A percentile compares a stretch with the other conserved stretches of the same genome.
phyloP scores from a whole-genome alignment of 1,140 invertebrate species.

The Drosophila lacertosa region DNA sequence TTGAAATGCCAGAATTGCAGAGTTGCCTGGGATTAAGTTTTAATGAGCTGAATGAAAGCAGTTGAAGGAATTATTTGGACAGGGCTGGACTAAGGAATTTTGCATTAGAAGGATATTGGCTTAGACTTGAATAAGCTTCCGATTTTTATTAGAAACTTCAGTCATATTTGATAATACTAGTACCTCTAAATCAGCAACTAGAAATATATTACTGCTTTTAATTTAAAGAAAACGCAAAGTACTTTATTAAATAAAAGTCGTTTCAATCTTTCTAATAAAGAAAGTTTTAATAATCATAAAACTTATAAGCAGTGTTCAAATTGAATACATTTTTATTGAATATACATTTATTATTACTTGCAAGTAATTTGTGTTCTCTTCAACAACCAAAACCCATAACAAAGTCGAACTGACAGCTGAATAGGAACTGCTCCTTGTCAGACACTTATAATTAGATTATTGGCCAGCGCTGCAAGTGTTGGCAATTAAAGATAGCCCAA shows the following conservation, averaged over 20 bases:
- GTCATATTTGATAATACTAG: background rate
- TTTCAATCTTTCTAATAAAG: too few relatives aligned
- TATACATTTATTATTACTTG: too few relatives aligned
- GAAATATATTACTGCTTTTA: too few relatives aligned
- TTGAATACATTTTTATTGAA: too few relatives aligned
- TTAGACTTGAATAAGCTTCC: background rate
- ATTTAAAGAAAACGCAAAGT: too few relatives aligned
- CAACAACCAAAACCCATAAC: too few relatives aligned
- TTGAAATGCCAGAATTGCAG: constrained; percentile 42
- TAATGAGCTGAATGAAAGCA: constrained; percentile 42
- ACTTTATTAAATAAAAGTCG: too few relatives aligned
- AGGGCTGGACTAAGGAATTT: too few relatives aligned
- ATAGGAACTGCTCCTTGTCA: background rate
- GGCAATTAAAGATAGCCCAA: constrained; percentile 64
- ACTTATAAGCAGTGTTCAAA: too few relatives aligned
- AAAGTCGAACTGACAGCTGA: constrained; percentile 1
- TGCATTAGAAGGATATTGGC: background rate
- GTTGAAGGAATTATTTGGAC: constrained; percentile 1
- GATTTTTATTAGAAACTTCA: background rate
- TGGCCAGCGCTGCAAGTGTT: constrained; percentile 48
- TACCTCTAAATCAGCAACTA: too few relatives aligned
- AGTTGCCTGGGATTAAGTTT: constrained; percentile 28
- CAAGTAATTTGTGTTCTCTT: too few relatives aligned
- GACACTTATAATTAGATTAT: constrained; percentile 37
- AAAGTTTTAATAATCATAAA: too few relatives aligned